Evolutionary conservation across 2,797 vertebrate species (phyloP).

Genomic region (Chloroceryle inda): DNA sequence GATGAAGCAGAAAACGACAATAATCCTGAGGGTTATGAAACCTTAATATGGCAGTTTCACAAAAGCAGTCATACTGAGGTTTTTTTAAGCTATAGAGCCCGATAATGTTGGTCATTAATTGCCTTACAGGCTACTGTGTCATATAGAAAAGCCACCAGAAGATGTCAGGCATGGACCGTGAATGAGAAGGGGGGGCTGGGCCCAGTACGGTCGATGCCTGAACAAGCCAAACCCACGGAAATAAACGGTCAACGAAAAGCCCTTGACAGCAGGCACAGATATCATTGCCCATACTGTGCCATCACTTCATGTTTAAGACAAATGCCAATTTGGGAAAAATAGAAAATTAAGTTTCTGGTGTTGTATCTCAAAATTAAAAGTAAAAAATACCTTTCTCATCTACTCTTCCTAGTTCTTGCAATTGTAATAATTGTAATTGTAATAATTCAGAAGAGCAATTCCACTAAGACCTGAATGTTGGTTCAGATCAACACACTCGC

Average conservation of each 20-base stretch:
- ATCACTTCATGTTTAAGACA: neutral
- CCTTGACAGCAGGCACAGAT: neutral
- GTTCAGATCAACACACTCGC: neutral
- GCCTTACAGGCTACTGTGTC: neutral
- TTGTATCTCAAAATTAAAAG: neutral
- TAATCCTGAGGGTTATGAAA: neutral
- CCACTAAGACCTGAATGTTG: neutral
- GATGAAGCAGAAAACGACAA: neutral
- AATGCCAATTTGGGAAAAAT: neutral
- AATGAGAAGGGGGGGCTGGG: neutral
- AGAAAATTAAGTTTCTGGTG: neutral
- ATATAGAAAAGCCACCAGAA: constrained; percentile 63
- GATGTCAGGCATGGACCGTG: constrained; percentile 74
- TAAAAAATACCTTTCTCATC: neutral
- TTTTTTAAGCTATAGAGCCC: neutral
- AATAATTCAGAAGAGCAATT: neutral
- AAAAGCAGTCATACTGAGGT: accelerated
- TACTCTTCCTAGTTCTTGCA: neutral
- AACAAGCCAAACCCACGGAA: neutral
- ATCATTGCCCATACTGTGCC: neutral
- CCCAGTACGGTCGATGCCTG: neutral
- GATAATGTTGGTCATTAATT: accelerated
- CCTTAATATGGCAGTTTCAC: neutral
- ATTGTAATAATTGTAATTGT: no score
- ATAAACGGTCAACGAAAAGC: neutral